Conservation (phyloP, 2,113 vertebrate species). For the Python bivittatus region DNA sequence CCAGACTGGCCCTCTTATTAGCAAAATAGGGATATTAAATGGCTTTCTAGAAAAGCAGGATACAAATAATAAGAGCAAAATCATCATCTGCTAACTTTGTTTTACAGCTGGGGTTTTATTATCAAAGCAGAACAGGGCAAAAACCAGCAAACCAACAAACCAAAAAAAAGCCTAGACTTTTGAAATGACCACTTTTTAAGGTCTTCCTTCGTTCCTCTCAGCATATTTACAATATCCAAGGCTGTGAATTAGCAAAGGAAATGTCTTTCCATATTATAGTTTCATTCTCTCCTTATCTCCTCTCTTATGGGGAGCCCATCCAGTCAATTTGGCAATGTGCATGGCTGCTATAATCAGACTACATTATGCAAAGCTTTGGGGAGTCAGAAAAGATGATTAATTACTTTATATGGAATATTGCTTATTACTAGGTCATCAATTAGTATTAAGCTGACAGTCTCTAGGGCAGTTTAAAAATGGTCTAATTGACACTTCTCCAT, state of each 20-base stretch:
- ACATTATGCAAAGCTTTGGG: conserved; percentile 51
- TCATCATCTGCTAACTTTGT: background rate
- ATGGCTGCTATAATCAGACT: conserved; percentile 40
- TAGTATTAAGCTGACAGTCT: conserved; percentile 55
- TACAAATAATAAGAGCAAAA: background rate
- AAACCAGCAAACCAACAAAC: background rate
- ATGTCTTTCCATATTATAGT: background rate
- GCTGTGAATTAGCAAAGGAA: conserved; percentile 9
- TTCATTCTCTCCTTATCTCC: background rate
- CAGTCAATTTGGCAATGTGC: conserved; percentile 17
- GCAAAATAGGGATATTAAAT: background rate
- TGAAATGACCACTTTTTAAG: background rate
- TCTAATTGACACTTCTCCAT: conserved; percentile 38
- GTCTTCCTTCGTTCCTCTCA: background rate
- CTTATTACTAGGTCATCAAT: conserved; percentile 54
- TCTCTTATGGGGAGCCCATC: background rate
- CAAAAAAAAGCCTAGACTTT: background rate
- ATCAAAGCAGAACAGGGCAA: background rate
- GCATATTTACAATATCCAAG: background rate
- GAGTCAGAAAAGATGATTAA: conserved; percentile 52
- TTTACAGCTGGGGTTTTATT: background rate
- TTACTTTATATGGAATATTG: conserved; percentile 49
- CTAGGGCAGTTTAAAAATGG: conserved; percentile 49
- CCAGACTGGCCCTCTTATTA: background rate
- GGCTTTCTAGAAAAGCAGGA: background rate